Base-by-base conservation (phyloP, 2,888 invertebrate species). In the Ormia ochracea region DNA sequence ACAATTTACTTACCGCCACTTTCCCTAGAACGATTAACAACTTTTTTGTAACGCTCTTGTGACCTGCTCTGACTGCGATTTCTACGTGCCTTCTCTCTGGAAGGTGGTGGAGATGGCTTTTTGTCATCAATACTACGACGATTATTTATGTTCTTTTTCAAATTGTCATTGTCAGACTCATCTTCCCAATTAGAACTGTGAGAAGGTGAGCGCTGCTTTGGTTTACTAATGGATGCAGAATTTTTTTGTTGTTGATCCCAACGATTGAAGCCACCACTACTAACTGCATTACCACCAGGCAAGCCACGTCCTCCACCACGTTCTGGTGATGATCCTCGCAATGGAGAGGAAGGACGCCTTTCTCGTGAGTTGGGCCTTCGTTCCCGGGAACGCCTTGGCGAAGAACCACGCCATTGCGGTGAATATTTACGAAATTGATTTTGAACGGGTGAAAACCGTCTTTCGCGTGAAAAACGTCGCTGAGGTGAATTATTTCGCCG, bases 351-450 rank as follows among this genome's bases (percentile, higher is more conserved):
- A 82, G 73, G 75, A 54, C 82, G 82, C 33, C 83, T 82, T 59
- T 82, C 83, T 14, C 82, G 82, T 9, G 84, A 82, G 61, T 50
- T 83, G 3, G 33, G 83, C 4, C 85, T 80, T 4, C 85, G 82
- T 19, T 86, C 86, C 1, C 86, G 84, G 1, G 88, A 87, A 33
- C 85, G 84, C 26, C 87, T 83, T 23, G 68, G 83, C n/a, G 87
- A 84, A 48, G 86, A 88, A 23, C 86, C 86, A 17, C 89, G 87
- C 33, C 88, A 87, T 17, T 83, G 86, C 21, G 88, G 88, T 14
- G 88, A 87, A 76, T 86, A 87, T 45, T 88, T 88, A 2, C 88
- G 87, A 82, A 87, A 86, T 76, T 86, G 88, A 63, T 85, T 84
- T 81, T 84, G 85, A 77, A 83, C 81, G 1, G 84, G 84, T 0